These are phyloP conservation scores for Anser cygnoides DNA, from an alignment of 2,113 vertebrate species.

Conservation along the genomic window DNA sequence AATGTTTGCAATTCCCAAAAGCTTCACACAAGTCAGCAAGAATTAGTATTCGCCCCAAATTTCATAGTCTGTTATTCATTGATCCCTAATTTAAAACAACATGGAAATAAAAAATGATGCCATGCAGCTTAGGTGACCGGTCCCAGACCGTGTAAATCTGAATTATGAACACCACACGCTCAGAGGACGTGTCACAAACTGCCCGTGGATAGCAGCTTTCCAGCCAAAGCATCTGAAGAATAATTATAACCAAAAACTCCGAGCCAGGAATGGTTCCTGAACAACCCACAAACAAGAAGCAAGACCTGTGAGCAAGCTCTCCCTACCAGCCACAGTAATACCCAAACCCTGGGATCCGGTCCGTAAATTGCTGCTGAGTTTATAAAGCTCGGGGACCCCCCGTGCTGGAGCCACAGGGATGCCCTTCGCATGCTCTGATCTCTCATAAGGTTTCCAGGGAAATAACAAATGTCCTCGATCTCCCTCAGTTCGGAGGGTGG, in stretches of 20 bases:
- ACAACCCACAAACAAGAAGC: not conserved
- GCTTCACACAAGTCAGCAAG: not conserved
- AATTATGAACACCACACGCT: fast-evolving
- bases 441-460: not conserved
- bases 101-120: not conserved
- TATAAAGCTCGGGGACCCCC: not conserved
- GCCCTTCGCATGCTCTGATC: not conserved
- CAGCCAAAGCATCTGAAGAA: not conserved
- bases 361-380: fast-evolving
- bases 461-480: not conserved
- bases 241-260: not conserved
- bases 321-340: not conserved
- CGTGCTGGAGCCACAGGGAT: fast-evolving
- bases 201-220: not conserved
- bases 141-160: fast-evolving
- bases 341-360: not conserved
- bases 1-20: not conserved
- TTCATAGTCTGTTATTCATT: not conserved
- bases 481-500: not conserved
- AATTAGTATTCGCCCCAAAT: conserved; percentile 12
- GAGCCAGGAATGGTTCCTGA: not conserved
- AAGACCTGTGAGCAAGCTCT: not conserved
- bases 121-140: not conserved
- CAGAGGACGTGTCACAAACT: fast-evolving
- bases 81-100: not conserved